These are phyloP conservation scores for Nyctibius grandis DNA, from an alignment of 2,797 vertebrate genomes.

Conservation along the genomic window DNA sequence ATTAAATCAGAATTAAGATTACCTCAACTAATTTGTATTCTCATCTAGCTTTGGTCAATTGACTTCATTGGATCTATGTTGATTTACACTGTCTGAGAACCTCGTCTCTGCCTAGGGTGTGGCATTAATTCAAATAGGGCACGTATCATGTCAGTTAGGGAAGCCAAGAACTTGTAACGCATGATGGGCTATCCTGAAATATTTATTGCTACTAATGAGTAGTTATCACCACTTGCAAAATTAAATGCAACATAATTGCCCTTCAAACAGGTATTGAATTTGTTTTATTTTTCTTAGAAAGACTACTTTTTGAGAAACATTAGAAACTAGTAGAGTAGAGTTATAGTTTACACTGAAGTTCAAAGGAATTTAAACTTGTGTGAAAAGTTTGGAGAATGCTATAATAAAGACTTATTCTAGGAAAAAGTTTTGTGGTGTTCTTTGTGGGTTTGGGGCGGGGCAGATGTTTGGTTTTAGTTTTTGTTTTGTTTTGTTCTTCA, in stretches of 20 bases:
- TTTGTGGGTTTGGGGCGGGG: not conserved
- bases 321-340: not conserved
- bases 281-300: not conserved
- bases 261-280: not conserved
- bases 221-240: not conserved
- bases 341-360: not conserved
- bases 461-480: not conserved
- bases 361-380: not conserved
- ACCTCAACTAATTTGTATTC: not conserved
- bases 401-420: not conserved
- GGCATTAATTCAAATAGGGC: not conserved
- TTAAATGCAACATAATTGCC: not conserved
- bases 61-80: not conserved
- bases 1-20: not conserved
- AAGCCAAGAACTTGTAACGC: not conserved
- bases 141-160: not conserved
- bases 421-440: not conserved
- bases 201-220: not conserved
- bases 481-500: not conserved
- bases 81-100: not conserved
- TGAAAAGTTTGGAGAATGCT: not conserved
- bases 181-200: not conserved
- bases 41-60: not conserved
- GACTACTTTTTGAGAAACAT: not conserved
- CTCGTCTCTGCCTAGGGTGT: not conserved